These are phyloP conservation scores for Pongo abelii DNA, from an alignment of 2,113 vertebrate species.

Conservation along the genomic window DNA sequence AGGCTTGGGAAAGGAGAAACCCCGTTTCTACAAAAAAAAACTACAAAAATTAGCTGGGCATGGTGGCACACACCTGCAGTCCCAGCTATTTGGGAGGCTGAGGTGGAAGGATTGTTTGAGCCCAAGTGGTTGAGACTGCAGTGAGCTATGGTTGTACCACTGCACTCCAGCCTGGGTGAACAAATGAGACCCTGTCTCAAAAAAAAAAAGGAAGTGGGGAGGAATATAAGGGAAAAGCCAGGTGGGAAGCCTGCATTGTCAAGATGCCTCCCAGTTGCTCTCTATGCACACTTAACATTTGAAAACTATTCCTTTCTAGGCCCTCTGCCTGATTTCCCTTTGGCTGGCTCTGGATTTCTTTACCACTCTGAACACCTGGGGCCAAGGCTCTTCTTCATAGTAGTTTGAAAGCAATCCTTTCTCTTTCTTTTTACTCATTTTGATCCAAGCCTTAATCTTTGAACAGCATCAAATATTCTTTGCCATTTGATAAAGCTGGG, in stretches of 20 bases:
- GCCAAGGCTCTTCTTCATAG: neutral
- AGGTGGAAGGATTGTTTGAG: no score
- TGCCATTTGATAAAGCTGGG: neutral
- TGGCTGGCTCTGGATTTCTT: conserved; percentile 50
- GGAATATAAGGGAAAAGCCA: neutral
- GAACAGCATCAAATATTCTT: conserved; percentile 54
- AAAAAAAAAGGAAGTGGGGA: no score
- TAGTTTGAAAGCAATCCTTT: conserved; percentile 6
- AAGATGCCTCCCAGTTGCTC: neutral
- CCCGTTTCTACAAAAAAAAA: no score
- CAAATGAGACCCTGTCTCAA: no score
- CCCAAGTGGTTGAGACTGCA: no score
- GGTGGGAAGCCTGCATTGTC: neutral
- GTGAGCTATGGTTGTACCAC: no score
- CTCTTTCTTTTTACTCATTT: neutral
- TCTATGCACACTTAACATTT: neutral
- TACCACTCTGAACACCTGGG: conserved; percentile 44
- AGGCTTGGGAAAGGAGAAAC: no score
- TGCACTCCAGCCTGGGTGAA: no score
- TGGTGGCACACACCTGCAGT: no score
- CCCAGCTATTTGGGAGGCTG: no score
- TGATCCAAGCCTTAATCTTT: conserved; percentile 48
- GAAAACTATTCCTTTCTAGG: neutral
- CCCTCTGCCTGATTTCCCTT: neutral
- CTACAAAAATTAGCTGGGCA: no score